phyloP scores from a whole-genome alignment of 2,797 vertebrate species.

The Sardinella longiceps region DNA sequence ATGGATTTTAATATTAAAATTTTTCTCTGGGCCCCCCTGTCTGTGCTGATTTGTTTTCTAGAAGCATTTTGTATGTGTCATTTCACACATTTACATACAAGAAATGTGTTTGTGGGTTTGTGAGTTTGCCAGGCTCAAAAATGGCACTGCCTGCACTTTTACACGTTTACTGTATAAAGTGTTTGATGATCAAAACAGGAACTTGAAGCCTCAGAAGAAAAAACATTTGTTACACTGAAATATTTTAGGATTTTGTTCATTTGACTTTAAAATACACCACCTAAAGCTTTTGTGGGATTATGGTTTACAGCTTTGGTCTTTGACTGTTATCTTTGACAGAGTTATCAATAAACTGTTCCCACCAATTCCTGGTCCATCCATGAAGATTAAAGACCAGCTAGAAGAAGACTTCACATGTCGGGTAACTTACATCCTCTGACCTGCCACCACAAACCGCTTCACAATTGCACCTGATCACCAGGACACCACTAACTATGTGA shows the following conservation, averaged over 20 bases:
- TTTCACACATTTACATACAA: not conserved
- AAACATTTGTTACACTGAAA: not conserved
- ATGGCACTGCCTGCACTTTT: not conserved
- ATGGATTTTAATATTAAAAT: too few relatives aligned
- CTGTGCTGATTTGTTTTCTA: not conserved
- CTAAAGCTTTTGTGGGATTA: not conserved
- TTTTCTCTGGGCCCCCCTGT: too few relatives aligned
- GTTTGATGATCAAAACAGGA: not conserved
- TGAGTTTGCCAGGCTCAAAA: not conserved
- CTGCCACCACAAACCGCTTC: not conserved
- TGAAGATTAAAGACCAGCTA: not conserved
- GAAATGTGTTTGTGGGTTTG: not conserved
- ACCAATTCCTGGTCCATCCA: not conserved
- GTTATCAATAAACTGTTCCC: not conserved
- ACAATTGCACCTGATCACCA: not conserved
- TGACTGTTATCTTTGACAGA: not conserved
- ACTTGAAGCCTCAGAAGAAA: not conserved
- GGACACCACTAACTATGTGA: too few relatives aligned
- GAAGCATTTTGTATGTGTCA: not conserved
- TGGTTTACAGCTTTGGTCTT: not conserved
- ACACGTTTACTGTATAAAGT: not conserved
- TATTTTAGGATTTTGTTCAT: not conserved
- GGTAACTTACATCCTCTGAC: not conserved
- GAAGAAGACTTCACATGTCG: not conserved
- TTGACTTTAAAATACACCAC: not conserved